A percentile compares a stretch with the other conserved stretches of the same genome.
These are phyloP conservation scores for Festucalex cinctus DNA, from an alignment of 2,113 vertebrate species.

Conservation along the genomic window DNA sequence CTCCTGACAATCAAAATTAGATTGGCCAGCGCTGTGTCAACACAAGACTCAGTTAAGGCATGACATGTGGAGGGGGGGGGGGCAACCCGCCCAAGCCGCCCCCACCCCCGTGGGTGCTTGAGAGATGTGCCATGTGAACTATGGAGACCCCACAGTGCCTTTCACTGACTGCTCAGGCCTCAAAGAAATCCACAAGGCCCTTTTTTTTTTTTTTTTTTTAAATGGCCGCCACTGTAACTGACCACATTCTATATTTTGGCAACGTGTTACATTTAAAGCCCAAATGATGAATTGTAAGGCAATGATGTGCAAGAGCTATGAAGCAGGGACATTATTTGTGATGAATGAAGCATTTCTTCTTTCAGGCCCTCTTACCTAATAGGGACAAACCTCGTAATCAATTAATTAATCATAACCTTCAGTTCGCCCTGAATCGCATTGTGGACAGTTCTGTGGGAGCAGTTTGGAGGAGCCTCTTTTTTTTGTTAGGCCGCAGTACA, in stretches of 20 bases:
- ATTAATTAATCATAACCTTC: constrained; percentile 6
- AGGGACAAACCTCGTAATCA: neutral
- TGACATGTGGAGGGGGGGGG: constrained; percentile 60
- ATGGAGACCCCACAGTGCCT: constrained; percentile 77
- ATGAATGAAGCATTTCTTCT: neutral
- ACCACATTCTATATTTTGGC: constrained; percentile 46
- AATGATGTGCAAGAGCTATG: neutral
- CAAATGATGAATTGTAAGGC: neutral
- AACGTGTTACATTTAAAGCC: constrained; percentile 11
- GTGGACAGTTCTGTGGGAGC: neutral
- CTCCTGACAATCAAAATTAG: constrained; percentile 77
- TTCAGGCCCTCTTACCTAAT: neutral
- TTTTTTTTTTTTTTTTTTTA: constrained; percentile 65
- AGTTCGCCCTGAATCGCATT: neutral
- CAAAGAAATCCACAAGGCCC: constrained; percentile 61
- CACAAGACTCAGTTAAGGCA: constrained; percentile 71
- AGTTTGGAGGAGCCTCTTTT: neutral
- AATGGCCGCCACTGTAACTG: constrained; percentile 66
- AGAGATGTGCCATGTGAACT: constrained; percentile 77
- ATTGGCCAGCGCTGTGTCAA: constrained; percentile 78
- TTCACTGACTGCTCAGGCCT: constrained; percentile 72
- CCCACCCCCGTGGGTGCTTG: constrained; percentile 61
- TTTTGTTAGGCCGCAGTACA: neutral
- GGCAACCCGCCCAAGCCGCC: constrained; percentile 33
- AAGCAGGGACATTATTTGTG: neutral